Conservation (phyloP, 2,797 vertebrate species). For the Coilia nasus region DNA sequence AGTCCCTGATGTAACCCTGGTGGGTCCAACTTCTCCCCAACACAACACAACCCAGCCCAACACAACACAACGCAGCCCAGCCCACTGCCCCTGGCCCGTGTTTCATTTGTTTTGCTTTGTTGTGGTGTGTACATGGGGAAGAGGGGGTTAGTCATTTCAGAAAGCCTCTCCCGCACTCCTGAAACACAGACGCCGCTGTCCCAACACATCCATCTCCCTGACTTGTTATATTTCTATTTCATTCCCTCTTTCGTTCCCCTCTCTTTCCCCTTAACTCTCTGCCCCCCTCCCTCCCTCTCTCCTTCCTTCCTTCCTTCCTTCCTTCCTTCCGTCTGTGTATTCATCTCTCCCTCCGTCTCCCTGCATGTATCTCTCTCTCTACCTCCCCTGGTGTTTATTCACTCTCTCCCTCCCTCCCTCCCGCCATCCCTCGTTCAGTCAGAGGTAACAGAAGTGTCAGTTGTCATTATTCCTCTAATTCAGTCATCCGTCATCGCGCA, state of each 20-base stretch:
- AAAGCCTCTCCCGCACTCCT: conserved; percentile 36
- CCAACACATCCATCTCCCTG: conserved; percentile 42
- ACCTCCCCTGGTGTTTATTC: conserved; percentile 50
- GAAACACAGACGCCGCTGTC: conserved; percentile 36
- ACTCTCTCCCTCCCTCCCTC: conserved; percentile 65
- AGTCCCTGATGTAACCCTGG: conserved; percentile 19
- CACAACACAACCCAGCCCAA: not conserved
- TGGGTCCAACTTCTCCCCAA: not conserved
- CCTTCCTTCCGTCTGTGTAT: conserved; percentile 74
- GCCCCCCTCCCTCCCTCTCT: conserved; percentile 51
- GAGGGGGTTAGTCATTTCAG: conserved; percentile 25
- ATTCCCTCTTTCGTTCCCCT: conserved; percentile 83
- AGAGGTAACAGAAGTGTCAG: conserved; percentile 87
- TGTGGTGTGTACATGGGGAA: conserved; percentile 16
- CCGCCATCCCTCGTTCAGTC: conserved; percentile 74
- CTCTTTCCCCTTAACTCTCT: conserved; percentile 57
- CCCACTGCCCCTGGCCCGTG: not conserved
- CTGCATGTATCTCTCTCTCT: conserved; percentile 34
- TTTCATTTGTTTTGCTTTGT: conserved; percentile 30
- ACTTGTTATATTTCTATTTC: conserved; percentile 68
- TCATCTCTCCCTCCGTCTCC: conserved; percentile 1
- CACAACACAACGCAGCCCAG: not conserved
- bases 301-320: conserved; percentile 35
- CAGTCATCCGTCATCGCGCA: conserved; percentile 83
- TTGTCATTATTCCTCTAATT: conserved; percentile 86